Evolutionary conservation across 2,888 invertebrate species (phyloP).

Genomic region (Drosophila merina): DNA sequence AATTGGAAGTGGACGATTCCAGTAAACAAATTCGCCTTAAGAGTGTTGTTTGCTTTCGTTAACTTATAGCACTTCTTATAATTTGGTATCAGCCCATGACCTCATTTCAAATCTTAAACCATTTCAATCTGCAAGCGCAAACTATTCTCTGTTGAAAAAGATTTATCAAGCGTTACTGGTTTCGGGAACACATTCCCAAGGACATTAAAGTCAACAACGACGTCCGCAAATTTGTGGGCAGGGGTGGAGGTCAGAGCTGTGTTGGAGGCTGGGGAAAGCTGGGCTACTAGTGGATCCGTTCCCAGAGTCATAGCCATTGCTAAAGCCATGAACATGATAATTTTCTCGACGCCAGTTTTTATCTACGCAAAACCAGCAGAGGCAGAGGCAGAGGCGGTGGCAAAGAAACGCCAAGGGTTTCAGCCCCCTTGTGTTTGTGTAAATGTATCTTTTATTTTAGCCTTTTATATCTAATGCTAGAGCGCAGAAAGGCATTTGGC

Average conservation of each 20-base stretch:
- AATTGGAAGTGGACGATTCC: slow-evolving; percentile 29
- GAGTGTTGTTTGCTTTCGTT: not conserved
- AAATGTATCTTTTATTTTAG: slow-evolving; percentile 80
- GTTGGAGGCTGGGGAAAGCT: not conserved
- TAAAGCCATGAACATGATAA: slow-evolving; percentile 75
- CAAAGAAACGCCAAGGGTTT: slow-evolving; percentile 34
- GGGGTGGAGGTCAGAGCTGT: not conserved
- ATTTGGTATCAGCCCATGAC: slow-evolving; percentile 18
- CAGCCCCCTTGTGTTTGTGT: slow-evolving; percentile 56
- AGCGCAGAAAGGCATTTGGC: slow-evolving; percentile 73
- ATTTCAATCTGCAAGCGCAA: slow-evolving; percentile 2
- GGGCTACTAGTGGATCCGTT: slow-evolving; percentile 28
- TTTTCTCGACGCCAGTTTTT: slow-evolving; percentile 79
- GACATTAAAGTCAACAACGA: slow-evolving; percentile 48
- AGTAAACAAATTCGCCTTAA: not conserved
- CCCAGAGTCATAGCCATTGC: slow-evolving; percentile 50
- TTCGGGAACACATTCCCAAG: slow-evolving; percentile 57
- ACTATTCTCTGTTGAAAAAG: not conserved
- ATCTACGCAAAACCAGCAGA: slow-evolving; percentile 67
- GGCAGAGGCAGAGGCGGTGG: slow-evolving; percentile 33
- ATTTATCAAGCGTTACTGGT: slow-evolving; percentile 25
- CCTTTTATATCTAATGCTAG: slow-evolving; percentile 79
- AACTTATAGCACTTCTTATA: not conserved
- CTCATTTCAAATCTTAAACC: slow-evolving; percentile 20
- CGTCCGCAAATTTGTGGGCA: slow-evolving; percentile 64